phyloP scores from a whole-genome alignment of 1,140 invertebrate species.

The Pectinophora gossypiella region DNA sequence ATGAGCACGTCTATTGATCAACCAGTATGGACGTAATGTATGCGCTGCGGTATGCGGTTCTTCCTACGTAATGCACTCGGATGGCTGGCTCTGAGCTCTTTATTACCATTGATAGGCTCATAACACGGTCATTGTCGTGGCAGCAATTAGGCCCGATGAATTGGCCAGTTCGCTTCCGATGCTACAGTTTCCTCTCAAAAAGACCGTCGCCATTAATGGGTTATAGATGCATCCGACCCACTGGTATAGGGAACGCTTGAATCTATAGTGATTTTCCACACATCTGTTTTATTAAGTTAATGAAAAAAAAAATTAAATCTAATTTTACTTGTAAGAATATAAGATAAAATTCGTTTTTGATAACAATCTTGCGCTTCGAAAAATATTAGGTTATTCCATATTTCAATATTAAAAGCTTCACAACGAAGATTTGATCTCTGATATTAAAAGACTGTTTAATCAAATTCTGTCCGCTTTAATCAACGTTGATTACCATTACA shows the following conservation, averaged over 20 bases:
- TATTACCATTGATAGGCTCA: slow-evolving; percentile 44
- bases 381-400: slow-evolving; percentile 30
- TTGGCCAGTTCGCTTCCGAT: slow-evolving; percentile 28
- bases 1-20: not conserved
- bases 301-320: too few species aligned
- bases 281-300: too few species aligned
- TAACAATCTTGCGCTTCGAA: too few species aligned
- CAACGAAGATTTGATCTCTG: slow-evolving; percentile 27
- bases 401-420: slow-evolving; percentile 20
- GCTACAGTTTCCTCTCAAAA: slow-evolving; percentile 37
- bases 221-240: slow-evolving; percentile 18
- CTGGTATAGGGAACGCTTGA: slow-evolving; percentile 25
- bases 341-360: too few species aligned
- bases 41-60: not conserved
- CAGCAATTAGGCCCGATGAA: slow-evolving; percentile 49
- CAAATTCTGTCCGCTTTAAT: slow-evolving; percentile 27
- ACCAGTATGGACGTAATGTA: not conserved
- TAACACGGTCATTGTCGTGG: slow-evolving; percentile 49
- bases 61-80: not conserved
- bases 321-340: too few species aligned
- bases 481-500: slow-evolving; percentile 23
- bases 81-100: slow-evolving; percentile 19
- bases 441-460: slow-evolving; percentile 35
- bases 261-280: too few species aligned
- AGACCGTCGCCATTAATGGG: slow-evolving; percentile 36